Evolutionary conservation across 1,140 invertebrate genomes (phyloP), one percentile per base, ranked within the genome.

Genomic region (Zaprionus lachaisei): DNA sequence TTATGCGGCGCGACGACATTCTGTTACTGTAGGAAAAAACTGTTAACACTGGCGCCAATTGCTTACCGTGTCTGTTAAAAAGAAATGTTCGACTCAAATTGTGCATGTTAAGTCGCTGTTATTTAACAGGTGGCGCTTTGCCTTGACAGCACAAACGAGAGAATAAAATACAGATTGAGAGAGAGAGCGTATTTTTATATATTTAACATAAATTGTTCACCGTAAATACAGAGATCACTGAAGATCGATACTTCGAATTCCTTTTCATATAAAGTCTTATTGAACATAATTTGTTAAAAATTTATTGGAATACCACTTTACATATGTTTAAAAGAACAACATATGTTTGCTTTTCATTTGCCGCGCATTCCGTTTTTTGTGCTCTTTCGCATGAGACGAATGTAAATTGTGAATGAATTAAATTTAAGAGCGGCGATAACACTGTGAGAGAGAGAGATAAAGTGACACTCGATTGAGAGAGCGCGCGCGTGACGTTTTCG

Each of bases 1-100:
- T 71, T 75, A 71, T 71, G 54, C 83, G 83, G 73, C 83, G 79
- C 83, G 83, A 77, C 80, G 70, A 67, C 72, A 58, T 72, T 54
- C 74, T 77, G 74, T 77, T 77, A 72, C 74, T 72, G 74, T 61
- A 34, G 37, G 41, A 75, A 72, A 71, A 70, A 75, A 58, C 72
- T 75, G 60, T 70, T 64, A 71, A 26, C 72, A 64, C 67, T 75
- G 72, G 72, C 72, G 72, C 72, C 72, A 75, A 75, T 55, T 70
- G 72, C 54, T 71, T 71, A 54, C 72, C 67, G 72, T 47, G 67
- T 58, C 54, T 75, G 67, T 71, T 71, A 71, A 38, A 51, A 41
- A 75, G 72, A 66, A 57, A 75, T 63, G 54, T 70, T 58, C 9
- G 60, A 70, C 72, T 75, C 72, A 64, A 75, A 71, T 75, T 75